Base-by-base conservation (phyloP, 2,888 invertebrate genomes). In the Urechis unicinctus region DNA sequence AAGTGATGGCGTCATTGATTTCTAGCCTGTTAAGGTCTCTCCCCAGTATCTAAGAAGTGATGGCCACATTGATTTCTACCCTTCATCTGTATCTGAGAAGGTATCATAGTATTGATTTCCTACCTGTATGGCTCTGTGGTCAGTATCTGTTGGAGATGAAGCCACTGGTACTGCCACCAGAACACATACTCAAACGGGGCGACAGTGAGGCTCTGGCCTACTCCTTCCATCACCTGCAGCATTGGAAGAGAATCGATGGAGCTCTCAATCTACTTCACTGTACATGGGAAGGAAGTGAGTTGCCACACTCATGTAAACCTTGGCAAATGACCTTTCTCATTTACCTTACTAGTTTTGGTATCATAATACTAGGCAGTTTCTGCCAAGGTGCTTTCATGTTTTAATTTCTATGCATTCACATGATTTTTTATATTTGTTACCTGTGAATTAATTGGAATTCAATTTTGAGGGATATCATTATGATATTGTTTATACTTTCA, bases 161-260 rank as follows among this genome's bases (percentile, higher is more conserved):
- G 73, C 88, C 93, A 52, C 82, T 97, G 50, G 92, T 95, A 65
- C 82, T 96, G 72, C 96, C 97, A 53, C 94, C 97, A 1, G 97
- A 97, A 81, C 97, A 97, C 79, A 89, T 96, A 70, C 81, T 97
- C 60, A 93, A 92, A 79, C 83, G 95, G 64, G 97, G 96, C 17
- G 96, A 96, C 80, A 92, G 92, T 57, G 97, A 97, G 81, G 96
- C 96, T 1, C 84, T 97, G 57, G 92, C 95, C 0, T 97, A 97
- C 80, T 87, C 94, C 13, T 97, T 97, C 81, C 93, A 89, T 78
- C 96, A 97, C 80, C 81, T 97, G 60, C 85, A 87, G 55, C 96
- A 97, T 81, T 97, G 97, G 97, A 94, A 93, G 79, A 85, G 88
- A 66, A 89, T 95, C 62, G 93, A 92, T 67, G 93, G 93, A n/a